Evolutionary conservation across 1,140 invertebrate genomes (phyloP).

Genomic region (Berghia stephanieae): DNA sequence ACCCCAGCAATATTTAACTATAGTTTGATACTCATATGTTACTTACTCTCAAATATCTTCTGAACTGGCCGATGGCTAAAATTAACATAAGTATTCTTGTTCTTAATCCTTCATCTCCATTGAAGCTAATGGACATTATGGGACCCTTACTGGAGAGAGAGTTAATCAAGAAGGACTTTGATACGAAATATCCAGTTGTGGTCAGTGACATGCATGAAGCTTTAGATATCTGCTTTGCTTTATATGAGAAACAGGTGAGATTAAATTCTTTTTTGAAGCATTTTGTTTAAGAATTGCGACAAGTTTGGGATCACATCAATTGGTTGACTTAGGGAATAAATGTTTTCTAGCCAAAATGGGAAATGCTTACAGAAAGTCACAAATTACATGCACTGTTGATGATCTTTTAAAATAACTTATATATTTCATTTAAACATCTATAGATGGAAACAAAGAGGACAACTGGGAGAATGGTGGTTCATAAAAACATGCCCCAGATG

Average conservation of each 20-base stretch:
- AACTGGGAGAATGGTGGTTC: slow-evolving; percentile 69
- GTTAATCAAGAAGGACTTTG: slow-evolving; percentile 86
- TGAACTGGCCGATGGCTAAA: too few relatives aligned
- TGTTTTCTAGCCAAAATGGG: too few relatives aligned
- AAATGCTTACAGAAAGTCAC: too few relatives aligned
- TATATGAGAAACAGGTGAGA: slow-evolving; percentile 63
- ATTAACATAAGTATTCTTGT: too few relatives aligned
- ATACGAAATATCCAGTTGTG: slow-evolving; percentile 82
- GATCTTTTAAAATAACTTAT: too few relatives aligned
- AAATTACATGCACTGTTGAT: too few relatives aligned
- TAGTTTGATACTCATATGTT: too few relatives aligned
- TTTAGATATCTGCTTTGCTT: slow-evolving; percentile 69
- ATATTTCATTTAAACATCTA: too few relatives aligned
- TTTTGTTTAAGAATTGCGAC: too few relatives aligned
- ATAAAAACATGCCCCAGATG: slow-evolving; percentile 83
- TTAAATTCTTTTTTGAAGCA: neutral
- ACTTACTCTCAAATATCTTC: too few relatives aligned
- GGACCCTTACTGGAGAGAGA: slow-evolving; percentile 88
- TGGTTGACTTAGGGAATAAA: too few relatives aligned
- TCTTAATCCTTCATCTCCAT: slow-evolving; percentile 43
- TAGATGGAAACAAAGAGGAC: slow-evolving; percentile 42
- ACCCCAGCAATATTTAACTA: too few relatives aligned
- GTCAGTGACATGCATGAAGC: slow-evolving; percentile 82
- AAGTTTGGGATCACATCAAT: neutral
- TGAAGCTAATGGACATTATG: slow-evolving; percentile 87